Conservation (phyloP, 2,113 vertebrate species). For the Carollia perspicillata region DNA sequence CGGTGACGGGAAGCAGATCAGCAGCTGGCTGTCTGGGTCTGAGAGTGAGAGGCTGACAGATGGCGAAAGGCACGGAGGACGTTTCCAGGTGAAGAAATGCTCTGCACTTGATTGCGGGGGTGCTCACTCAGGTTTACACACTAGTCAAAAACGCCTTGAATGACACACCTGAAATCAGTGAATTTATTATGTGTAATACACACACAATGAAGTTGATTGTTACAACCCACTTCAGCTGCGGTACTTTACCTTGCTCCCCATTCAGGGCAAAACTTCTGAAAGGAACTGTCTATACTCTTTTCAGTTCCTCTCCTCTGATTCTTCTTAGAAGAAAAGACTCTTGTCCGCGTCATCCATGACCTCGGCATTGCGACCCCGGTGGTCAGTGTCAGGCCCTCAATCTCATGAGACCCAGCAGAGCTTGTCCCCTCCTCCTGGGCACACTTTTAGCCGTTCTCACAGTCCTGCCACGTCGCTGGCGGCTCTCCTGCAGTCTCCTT, state of each 20-base stretch:
- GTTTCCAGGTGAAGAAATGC: not conserved
- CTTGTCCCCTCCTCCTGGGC: not conserved
- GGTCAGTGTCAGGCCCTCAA: not conserved
- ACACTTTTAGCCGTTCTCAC: not conserved
- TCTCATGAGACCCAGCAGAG: not conserved
- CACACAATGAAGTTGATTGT: not conserved
- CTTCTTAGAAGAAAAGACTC: not conserved
- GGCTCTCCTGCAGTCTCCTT: not conserved
- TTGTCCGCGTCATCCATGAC: not conserved
- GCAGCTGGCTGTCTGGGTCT: not conserved
- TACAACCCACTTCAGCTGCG: not conserved
- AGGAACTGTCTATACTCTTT: not conserved
- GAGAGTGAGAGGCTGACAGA: not conserved
- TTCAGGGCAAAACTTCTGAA: not conserved
- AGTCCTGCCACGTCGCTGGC: accelerated
- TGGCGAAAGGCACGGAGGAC: not conserved
- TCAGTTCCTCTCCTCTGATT: not conserved
- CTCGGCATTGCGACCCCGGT: not conserved
- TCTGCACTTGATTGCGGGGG: not conserved
- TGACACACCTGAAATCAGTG: not conserved
- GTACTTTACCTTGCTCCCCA: not conserved
- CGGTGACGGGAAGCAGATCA: not conserved
- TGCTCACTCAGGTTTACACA: not conserved
- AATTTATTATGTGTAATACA: not conserved
- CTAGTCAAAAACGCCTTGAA: not conserved